These are phyloP conservation scores for Esox niger DNA, from an alignment of 2,113 vertebrate species.

Conservation along the genomic window DNA sequence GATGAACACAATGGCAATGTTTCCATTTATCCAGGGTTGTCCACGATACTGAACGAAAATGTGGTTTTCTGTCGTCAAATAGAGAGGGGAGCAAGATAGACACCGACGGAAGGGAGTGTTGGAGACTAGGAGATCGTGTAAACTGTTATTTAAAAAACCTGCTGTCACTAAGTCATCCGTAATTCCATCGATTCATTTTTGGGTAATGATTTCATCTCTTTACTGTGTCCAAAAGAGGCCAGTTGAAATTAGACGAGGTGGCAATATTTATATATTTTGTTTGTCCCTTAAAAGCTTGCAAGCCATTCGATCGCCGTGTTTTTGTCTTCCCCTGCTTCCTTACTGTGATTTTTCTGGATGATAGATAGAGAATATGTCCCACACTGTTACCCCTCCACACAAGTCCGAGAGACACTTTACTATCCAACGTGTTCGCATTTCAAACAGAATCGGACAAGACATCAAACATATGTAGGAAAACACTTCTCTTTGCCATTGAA, in stretches of 20 bases:
- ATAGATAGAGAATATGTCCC: conserved; percentile 17
- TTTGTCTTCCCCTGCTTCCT: conserved; percentile 5
- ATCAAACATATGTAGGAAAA: conserved; percentile 12
- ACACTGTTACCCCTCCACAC: conserved; percentile 21
- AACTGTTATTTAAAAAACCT: conserved; percentile 22
- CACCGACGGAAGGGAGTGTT: not conserved
- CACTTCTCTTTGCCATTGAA: conserved; percentile 25
- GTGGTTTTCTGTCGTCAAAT: conserved; percentile 14
- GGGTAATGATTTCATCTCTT: conserved; percentile 10
- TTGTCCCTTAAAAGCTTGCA: conserved; percentile 15
- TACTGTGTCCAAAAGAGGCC: conserved; percentile 12
- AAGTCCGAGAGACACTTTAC: conserved; percentile 20
- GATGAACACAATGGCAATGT: not conserved
- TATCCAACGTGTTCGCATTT: conserved; percentile 31
- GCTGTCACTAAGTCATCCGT: conserved; percentile 8
- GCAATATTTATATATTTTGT: conserved; percentile 24
- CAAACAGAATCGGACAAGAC: conserved; percentile 24
- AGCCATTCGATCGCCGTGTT: conserved; percentile 20
- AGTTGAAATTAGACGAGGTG: conserved; percentile 16
- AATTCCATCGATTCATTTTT: conserved; percentile 20
- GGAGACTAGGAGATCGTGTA: conserved; percentile 12
- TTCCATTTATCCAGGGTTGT: not conserved
- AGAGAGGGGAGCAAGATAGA: not conserved
- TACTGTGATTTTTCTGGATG: conserved; percentile 11
- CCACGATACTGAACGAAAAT: conserved; percentile 13